Conservation (phyloP, 2,888 invertebrate species). For the Charanyca ferruginea region DNA sequence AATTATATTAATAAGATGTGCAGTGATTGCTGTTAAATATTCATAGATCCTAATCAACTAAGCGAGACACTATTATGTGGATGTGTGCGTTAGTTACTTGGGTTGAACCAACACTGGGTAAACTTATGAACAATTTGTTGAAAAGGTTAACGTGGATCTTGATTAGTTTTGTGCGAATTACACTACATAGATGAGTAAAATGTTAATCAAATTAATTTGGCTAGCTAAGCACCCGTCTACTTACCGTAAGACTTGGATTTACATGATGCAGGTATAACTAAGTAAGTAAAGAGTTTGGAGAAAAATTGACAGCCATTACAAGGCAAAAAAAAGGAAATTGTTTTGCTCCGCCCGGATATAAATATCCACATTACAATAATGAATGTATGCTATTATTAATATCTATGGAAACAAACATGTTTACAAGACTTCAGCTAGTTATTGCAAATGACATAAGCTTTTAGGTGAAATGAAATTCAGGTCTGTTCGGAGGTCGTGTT, state of each 20-base stretch:
- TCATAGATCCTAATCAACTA: conserved; percentile 34
- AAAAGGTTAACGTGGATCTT: not conserved
- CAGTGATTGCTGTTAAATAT: conserved; percentile 45
- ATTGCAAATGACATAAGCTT: conserved; percentile 45
- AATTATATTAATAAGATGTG: conserved; percentile 17
- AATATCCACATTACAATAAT: conserved; percentile 36
- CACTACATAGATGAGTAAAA: not conserved
- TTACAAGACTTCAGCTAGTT: conserved; percentile 47
- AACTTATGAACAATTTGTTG: not conserved
- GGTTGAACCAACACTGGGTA: not conserved
- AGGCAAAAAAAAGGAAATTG: conserved; percentile 5
- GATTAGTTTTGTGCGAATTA: not conserved
- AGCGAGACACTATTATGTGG: conserved; percentile 4
- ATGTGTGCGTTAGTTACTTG: not conserved
- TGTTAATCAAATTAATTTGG: not conserved
- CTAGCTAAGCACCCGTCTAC: not conserved
- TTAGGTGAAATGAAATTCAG: conserved; percentile 64
- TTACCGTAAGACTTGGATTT: not conserved
- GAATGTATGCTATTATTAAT: conserved; percentile 44
- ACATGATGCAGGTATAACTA: not conserved
- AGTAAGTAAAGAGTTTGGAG: not conserved
- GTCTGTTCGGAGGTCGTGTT: conserved; percentile 52
- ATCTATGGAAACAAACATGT: conserved; percentile 62
- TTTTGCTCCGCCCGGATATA: conserved; percentile 16
- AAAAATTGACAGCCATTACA: conserved; percentile 17